Evolutionary conservation across 2,113 vertebrate genomes (phyloP).

Genomic region (Salvelinus alpinus): DNA sequence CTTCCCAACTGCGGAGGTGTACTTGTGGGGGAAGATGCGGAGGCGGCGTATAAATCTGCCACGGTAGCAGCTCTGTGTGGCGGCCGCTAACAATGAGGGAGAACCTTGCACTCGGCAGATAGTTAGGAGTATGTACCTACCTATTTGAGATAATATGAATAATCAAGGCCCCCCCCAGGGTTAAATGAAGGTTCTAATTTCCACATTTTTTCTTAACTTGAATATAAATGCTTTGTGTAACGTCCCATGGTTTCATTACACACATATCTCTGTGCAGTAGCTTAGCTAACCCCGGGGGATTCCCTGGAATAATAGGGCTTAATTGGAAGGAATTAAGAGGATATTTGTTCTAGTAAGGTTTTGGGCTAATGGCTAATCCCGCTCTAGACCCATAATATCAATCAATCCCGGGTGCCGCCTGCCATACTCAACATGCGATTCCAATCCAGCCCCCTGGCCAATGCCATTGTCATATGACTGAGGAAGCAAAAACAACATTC

Average conservation of each 20-base stretch:
- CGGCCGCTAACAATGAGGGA: neutral
- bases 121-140: neutral
- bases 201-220: neutral
- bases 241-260: neutral
- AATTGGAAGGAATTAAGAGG: neutral
- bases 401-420: neutral
- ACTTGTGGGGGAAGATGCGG: neutral
- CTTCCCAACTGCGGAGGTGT: neutral
- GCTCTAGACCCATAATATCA: neutral
- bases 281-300: neutral
- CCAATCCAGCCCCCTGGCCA: constrained; percentile 92
- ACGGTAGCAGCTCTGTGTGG: neutral
- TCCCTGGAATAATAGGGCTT: neutral
- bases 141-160: neutral
- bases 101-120: neutral
- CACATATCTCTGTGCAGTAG: neutral
- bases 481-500: constrained; percentile 47
- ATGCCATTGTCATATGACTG: constrained; percentile 96
- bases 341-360: neutral
- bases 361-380: neutral
- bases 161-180: neutral
- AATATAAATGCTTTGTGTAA: constrained; percentile 27
- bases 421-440: constrained; percentile 94
- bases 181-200: neutral
- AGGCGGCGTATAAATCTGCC: constrained; percentile 1